These are phyloP conservation scores for Porites rus DNA, from an alignment of 92 coral and sea anemone genomes.

Conservation along the genomic window DNA sequence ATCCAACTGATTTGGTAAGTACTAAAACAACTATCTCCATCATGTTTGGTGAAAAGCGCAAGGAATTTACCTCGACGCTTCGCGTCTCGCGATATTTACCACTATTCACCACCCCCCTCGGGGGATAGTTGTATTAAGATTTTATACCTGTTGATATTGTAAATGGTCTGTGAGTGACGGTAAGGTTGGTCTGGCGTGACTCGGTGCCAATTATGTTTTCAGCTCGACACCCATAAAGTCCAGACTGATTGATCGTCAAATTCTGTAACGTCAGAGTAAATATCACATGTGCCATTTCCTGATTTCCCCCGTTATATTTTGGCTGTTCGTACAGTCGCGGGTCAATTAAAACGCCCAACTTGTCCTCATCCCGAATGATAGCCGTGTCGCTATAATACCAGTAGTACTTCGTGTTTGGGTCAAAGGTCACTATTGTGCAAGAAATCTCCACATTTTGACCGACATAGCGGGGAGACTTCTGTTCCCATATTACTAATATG, in stretches of 20 bases:
- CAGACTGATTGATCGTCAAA: constrained; percentile 58
- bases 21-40: too few relatives aligned
- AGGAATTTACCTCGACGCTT: too few relatives aligned
- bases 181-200: constrained; percentile 13
- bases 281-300: not conserved
- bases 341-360: constrained; percentile 12
- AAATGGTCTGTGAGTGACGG: constrained; percentile 5
- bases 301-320: not conserved
- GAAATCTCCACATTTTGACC: not conserved
- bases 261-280: constrained; percentile 29
- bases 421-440: constrained; percentile 4
- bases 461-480: not conserved
- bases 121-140: too few relatives aligned
- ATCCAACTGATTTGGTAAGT: too few relatives aligned
- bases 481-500: not conserved
- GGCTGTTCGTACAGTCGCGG: not conserved
- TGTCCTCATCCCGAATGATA: too few relatives aligned
- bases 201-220: constrained; percentile 49
- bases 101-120: too few relatives aligned
- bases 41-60: too few relatives aligned
- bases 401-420: not conserved
- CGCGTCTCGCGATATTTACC: too few relatives aligned
- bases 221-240: constrained; percentile 72
- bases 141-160: not conserved
- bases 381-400: constrained; percentile 19